These are phyloP conservation scores for Amphipoea lucens DNA, from an alignment of 2,888 invertebrate species.

Conservation along the genomic window DNA sequence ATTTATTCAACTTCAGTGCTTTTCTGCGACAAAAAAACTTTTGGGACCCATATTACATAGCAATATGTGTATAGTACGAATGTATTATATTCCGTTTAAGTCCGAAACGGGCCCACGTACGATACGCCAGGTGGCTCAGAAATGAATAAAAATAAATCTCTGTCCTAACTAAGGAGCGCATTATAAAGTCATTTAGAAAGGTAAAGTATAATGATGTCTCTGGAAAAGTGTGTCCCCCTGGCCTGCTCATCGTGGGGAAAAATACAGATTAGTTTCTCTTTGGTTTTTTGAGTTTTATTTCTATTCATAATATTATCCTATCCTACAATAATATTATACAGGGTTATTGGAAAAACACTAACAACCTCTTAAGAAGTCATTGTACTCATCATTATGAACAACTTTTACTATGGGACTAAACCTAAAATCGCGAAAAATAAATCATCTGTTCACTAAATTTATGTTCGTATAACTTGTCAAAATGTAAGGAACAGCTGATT, in stretches of 20 bases:
- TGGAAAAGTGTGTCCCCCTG: not conserved
- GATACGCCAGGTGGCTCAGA: conserved; percentile 47
- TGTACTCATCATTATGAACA: too few species aligned
- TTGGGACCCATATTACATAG: conserved; percentile 1
- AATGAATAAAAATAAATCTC: conserved; percentile 31
- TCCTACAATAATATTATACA: too few species aligned
- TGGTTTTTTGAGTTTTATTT: not conserved
- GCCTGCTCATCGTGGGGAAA: too few species aligned
- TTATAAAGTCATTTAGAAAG: conserved; percentile 56
- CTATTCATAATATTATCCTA: not conserved
- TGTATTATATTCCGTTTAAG: conserved; percentile 36
- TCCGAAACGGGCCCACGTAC: conserved; percentile 49
- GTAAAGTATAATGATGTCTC: conserved; percentile 8
- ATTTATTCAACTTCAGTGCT: not conserved
- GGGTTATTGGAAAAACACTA: too few species aligned
- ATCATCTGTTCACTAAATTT: too few species aligned
- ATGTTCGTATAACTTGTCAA: too few species aligned
- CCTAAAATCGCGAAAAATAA: too few species aligned
- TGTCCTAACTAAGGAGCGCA: conserved; percentile 27
- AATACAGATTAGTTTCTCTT: not conserved
- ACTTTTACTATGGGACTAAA: too few species aligned
- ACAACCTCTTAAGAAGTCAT: too few species aligned
- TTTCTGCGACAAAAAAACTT: too few species aligned
- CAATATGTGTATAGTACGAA: not conserved
- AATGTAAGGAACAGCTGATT: too few species aligned